Percentiles rank a stretch among this genome's conserved stretches.
These are phyloP conservation scores for Automeris io DNA, from an alignment of 2,888 invertebrate genomes.

Conservation along the genomic window DNA sequence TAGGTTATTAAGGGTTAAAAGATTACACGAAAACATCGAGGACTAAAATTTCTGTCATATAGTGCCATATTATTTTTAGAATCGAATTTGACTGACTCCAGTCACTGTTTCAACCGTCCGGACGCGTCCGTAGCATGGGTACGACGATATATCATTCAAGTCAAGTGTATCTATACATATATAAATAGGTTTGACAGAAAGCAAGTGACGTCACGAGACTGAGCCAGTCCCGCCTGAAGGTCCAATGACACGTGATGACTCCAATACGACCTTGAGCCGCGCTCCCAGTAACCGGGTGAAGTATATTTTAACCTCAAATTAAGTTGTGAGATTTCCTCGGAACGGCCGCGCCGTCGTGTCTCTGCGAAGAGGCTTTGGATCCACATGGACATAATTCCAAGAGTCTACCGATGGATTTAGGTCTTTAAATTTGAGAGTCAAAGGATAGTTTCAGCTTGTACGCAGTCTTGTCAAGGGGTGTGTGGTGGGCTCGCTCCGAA, in stretches of 20 bases:
- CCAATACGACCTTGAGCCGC: slow-evolving; percentile 46
- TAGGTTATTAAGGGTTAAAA: too few species aligned
- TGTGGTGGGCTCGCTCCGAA: slow-evolving; percentile 56
- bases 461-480: slow-evolving; percentile 34
- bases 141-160: too few species aligned
- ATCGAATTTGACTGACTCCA: too few species aligned
- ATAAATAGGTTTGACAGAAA: too few species aligned
- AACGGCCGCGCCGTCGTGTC: slow-evolving; percentile 59
- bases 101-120: too few species aligned
- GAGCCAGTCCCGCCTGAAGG: too few species aligned
- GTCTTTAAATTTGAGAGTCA: background rate
- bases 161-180: too few species aligned
- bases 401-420: slow-evolving; percentile 5
- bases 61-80: too few species aligned
- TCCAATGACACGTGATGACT: slow-evolving; percentile 1
- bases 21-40: too few species aligned
- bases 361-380: slow-evolving; percentile 16
- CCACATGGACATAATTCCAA: slow-evolving; percentile 20
- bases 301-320: slow-evolving; percentile 64
- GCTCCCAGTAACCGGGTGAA: slow-evolving; percentile 36
- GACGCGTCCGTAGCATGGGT: too few species aligned
- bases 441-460: slow-evolving; percentile 17
- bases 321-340: slow-evolving; percentile 49
- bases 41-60: too few species aligned
- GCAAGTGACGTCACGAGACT: too few species aligned